Percentiles rank a stretch among this genome's conserved stretches.
Evolutionary conservation across 2,797 vertebrate species (phyloP).

Genomic region (Tenualosa ilisha): DNA sequence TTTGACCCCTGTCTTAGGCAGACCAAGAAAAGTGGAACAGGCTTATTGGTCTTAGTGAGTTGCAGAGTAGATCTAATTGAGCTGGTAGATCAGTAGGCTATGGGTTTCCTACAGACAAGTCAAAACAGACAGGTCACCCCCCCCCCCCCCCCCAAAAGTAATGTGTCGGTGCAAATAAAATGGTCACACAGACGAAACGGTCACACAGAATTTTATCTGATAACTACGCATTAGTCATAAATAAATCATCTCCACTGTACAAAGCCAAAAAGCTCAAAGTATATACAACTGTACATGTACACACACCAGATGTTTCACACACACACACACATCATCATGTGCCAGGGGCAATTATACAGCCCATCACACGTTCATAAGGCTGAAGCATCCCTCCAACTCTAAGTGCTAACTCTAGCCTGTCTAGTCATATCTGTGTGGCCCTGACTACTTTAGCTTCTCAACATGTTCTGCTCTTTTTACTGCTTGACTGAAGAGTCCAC

Average conservation of each 20-base stretch:
- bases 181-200: not conserved
- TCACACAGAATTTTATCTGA: not conserved
- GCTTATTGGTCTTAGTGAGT: too few relatives aligned
- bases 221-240: not conserved
- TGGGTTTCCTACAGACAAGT: too few relatives aligned
- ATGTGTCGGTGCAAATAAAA: not conserved
- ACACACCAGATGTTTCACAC: not conserved
- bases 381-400: not conserved
- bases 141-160: too few relatives aligned
- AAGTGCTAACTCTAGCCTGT: too few relatives aligned
- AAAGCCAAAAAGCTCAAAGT: not conserved
- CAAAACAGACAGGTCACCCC: too few relatives aligned
- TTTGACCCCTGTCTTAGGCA: too few relatives aligned
- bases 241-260: not conserved
- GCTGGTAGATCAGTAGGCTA: too few relatives aligned
- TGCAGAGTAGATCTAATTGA: too few relatives aligned
- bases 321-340: not conserved
- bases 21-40: too few relatives aligned
- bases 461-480: not conserved
- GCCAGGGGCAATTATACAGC: not conserved
- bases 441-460: not conserved
- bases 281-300: conserved; percentile 17
- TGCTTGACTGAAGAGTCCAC: not conserved
- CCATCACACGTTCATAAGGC: not conserved
- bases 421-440: too few relatives aligned